A percentile compares a stretch with the other conserved stretches of the same genome.
Conservation (phyloP, 2,797 vertebrate genomes). For the Smutsia temminckii region DNA sequence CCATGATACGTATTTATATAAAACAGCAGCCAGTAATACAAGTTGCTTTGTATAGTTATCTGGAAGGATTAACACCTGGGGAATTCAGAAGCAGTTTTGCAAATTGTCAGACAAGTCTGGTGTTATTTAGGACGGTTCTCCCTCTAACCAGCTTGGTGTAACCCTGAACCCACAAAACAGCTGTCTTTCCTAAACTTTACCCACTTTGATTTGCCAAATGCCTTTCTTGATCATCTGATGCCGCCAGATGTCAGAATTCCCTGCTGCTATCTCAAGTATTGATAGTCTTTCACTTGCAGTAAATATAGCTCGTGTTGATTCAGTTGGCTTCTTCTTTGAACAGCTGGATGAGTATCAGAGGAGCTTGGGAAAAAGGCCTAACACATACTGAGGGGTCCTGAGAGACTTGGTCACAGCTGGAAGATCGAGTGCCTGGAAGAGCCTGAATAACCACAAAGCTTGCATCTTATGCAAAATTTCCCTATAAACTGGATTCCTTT, state of each 20-base stretch:
- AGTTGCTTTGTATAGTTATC: not conserved
- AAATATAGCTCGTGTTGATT: constrained; percentile 72
- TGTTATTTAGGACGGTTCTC: not conserved
- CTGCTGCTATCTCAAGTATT: constrained; percentile 60
- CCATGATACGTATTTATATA: not conserved
- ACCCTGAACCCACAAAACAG: constrained; percentile 47
- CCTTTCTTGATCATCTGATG: constrained; percentile 67
- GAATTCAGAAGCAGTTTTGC: not conserved
- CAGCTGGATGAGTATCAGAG: constrained; percentile 51
- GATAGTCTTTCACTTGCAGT: constrained; percentile 63
- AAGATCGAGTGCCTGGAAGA: not conserved
- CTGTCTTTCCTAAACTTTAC: constrained; percentile 47
- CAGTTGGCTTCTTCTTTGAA: constrained; percentile 58
- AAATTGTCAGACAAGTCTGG: not conserved
- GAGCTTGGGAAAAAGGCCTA: constrained; percentile 60
- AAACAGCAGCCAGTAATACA: not conserved
- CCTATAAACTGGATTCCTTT: not conserved
- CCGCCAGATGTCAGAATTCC: constrained; percentile 75
- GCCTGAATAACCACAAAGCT: not conserved
- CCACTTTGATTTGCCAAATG: constrained; percentile 56
- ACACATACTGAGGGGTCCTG: not conserved
- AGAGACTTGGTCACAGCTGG: constrained; percentile 64
- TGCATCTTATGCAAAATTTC: not conserved
- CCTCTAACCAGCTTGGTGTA: not conserved
- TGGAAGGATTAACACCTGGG: not conserved